These are phyloP conservation scores for Aurelia aurita DNA, from an alignment of 30 jellyfish, hydroid and myxozoan species.

Conservation along the genomic window DNA sequence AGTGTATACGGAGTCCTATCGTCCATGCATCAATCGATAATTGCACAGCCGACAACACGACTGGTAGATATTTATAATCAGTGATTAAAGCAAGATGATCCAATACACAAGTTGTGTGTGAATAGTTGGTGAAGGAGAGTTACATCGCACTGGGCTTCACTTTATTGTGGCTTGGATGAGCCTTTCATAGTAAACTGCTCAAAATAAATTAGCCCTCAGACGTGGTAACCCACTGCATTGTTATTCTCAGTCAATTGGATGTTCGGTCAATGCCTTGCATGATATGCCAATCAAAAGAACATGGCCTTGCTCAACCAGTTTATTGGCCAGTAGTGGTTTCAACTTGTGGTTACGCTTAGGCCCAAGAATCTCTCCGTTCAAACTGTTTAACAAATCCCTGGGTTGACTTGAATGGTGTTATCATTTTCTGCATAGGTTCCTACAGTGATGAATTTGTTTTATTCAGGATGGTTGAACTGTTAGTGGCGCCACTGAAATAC, in stretches of 20 bases:
- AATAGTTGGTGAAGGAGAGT: slow-evolving; percentile 49
- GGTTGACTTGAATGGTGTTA: slow-evolving; percentile 9
- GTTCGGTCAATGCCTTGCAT: slow-evolving; percentile 18
- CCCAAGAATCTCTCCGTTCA: slow-evolving; percentile 24
- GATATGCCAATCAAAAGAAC: slow-evolving; percentile 9
- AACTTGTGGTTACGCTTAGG: slow-evolving; percentile 39
- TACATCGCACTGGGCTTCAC: slow-evolving; percentile 18
- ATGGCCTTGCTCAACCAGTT: slow-evolving; percentile 24
- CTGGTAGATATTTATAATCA: not conserved
- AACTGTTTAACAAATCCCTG: slow-evolving; percentile 33
- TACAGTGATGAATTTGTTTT: no score
- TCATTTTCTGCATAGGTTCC: not conserved
- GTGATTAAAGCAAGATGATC: slow-evolving; percentile 37
- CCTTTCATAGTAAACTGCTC: slow-evolving; percentile 49
- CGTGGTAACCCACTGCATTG: slow-evolving; percentile 58
- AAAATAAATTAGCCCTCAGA: slow-evolving; percentile 53
- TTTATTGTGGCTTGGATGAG: slow-evolving; percentile 66
- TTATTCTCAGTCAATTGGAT: slow-evolving; percentile 49
- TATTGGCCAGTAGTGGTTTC: slow-evolving; percentile 47
- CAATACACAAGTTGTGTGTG: slow-evolving; percentile 11
- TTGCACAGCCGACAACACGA: no score
- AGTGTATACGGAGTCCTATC: no score
- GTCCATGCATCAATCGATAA: no score
- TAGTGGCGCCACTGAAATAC: no score
- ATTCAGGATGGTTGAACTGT: no score